Evolutionary conservation across 2,797 vertebrate genomes (phyloP).

Genomic region (Orestias chungarensis): DNA sequence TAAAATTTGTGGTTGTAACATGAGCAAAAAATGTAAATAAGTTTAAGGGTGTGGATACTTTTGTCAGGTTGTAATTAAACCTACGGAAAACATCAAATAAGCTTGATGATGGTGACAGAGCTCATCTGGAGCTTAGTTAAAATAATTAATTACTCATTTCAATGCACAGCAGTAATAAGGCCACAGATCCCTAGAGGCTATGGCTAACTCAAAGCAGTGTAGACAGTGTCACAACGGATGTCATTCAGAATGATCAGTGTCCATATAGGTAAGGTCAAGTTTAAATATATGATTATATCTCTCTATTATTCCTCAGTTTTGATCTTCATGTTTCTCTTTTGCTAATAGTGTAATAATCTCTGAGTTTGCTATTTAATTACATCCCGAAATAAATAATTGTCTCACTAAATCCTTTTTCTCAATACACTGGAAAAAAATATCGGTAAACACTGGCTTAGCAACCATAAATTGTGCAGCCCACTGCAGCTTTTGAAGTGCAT

Average conservation of each 20-base stretch:
- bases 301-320: constrained; percentile 33
- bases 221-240: constrained; percentile 62
- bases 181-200: constrained; percentile 61
- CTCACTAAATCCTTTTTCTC: constrained; percentile 44
- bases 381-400: constrained; percentile 57
- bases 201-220: constrained; percentile 60
- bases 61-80: constrained; percentile 1
- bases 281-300: constrained; percentile 57
- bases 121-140: constrained; percentile 41
- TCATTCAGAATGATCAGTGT: constrained; percentile 66
- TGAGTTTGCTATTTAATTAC: constrained; percentile 63
- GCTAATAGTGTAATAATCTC: constrained; percentile 51
- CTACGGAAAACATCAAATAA: constrained; percentile 4
- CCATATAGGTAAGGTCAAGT: constrained; percentile 46
- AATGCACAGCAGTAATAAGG: constrained; percentile 63
- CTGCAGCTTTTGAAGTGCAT: constrained; percentile 37
- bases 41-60: neutral
- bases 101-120: constrained; percentile 31
- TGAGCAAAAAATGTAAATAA: neutral
- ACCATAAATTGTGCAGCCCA: constrained; percentile 42
- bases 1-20: neutral
- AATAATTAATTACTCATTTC: constrained; percentile 68
- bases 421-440: constrained; percentile 31
- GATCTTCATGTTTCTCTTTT: constrained; percentile 25
- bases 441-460: constrained; percentile 48